These are phyloP conservation scores for Hiodon tergisus DNA, from an alignment of 2,113 vertebrate species.

Conservation along the genomic window DNA sequence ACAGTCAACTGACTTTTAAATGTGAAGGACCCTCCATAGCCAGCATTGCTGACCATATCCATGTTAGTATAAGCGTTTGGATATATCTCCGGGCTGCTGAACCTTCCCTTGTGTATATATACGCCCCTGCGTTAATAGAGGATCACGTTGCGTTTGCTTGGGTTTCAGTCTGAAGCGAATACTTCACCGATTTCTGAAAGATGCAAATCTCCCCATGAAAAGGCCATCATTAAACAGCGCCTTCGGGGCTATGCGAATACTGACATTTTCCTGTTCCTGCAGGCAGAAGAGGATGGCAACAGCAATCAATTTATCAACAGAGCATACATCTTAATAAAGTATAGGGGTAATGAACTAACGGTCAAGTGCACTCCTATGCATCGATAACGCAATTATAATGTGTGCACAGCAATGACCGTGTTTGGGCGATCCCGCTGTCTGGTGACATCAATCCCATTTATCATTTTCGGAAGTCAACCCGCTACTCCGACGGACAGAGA, in stretches of 20 bases:
- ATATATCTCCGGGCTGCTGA: no score
- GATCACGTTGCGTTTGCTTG: no score
- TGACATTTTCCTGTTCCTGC: neutral
- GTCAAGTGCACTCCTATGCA: neutral
- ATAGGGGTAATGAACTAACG: neutral
- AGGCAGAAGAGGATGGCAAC: neutral
- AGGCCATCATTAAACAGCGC: neutral
- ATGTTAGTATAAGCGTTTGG: no score
- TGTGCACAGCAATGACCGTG: neutral
- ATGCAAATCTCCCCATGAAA: no score
- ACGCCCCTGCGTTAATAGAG: no score
- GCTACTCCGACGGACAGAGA: slow-evolving; percentile 25
- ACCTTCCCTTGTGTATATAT: no score
- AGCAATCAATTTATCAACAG: neutral
- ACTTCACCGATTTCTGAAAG: no score
- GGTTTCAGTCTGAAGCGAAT: no score
- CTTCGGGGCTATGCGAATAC: neutral
- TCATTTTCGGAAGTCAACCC: slow-evolving; percentile 41
- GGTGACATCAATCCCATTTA: slow-evolving; percentile 43
- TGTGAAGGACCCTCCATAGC: no score
- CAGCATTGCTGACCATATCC: no score
- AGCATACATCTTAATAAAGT: slow-evolving; percentile 13
- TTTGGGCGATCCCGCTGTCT: slow-evolving; percentile 28
- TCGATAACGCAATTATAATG: neutral
- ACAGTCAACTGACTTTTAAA: neutral